Percentiles rank a stretch among this genome's conserved stretches.
Conservation (phyloP, 2,113 vertebrate genomes). For the Cryptomyrus ogoouensis region DNA sequence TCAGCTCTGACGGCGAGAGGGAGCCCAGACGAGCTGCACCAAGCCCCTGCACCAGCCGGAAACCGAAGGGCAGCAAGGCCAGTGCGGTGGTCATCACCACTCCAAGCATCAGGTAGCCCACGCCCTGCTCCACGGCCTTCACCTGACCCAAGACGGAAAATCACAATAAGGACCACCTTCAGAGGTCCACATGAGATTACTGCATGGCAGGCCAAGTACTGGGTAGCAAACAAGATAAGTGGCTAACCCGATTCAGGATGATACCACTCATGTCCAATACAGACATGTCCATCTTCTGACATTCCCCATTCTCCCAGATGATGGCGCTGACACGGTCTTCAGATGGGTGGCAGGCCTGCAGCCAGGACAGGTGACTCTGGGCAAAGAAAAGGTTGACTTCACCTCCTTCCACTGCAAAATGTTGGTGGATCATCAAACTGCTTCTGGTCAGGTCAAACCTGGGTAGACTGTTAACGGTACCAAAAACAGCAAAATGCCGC, state of each 20-base stretch:
- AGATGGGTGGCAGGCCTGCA: slow-evolving; percentile 87
- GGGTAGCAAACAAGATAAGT: neutral
- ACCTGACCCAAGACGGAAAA: slow-evolving; percentile 61
- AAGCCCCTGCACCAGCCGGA: slow-evolving; percentile 71
- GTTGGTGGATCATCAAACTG: neutral
- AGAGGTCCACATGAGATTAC: neutral
- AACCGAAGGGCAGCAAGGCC: slow-evolving; percentile 77
- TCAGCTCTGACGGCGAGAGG: slow-evolving; percentile 60
- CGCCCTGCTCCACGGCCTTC: slow-evolving; percentile 82
- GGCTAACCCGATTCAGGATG: slow-evolving; percentile 87
- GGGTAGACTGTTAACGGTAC: neutral
- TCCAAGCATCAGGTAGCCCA: slow-evolving; percentile 84
- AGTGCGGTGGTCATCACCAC: slow-evolving; percentile 73
- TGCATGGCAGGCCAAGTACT: neutral
- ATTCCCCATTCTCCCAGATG: slow-evolving; percentile 95
- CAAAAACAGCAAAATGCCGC: neutral
- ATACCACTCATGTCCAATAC: slow-evolving; percentile 95
- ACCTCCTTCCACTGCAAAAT: neutral
- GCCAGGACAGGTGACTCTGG: slow-evolving; percentile 86
- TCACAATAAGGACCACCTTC: slow-evolving; percentile 8
- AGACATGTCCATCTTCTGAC: slow-evolving; percentile 95
- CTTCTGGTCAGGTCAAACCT: neutral
- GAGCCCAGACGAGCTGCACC: slow-evolving; percentile 66
- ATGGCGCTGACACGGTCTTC: slow-evolving; percentile 90
- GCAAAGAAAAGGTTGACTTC: neutral